Conservation (phyloP, 2,113 vertebrate species). For the Oncorhynchus clarkii region DNA sequence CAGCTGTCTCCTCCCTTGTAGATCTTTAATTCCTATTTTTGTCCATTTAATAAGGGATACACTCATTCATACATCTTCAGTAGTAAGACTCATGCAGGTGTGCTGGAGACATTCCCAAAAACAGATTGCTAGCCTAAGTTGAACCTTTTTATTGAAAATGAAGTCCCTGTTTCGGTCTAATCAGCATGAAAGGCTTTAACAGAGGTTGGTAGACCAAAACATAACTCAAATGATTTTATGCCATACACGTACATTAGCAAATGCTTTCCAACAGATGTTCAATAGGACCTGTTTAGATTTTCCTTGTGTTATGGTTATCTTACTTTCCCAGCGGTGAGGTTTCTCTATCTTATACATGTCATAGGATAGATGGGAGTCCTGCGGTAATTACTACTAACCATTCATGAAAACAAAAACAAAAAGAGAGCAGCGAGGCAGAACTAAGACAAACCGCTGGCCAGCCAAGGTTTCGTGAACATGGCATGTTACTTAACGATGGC, state of each 20-base stretch:
- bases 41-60: not conserved
- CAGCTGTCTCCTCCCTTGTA: not conserved
- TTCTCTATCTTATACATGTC: not conserved
- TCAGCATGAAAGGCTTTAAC: not conserved
- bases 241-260: not conserved
- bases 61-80: not conserved
- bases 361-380: conserved; percentile 1
- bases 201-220: not conserved
- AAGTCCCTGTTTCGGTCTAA: too few relatives aligned
- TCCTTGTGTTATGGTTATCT: not conserved
- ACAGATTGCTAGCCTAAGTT: not conserved
- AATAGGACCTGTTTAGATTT: too few relatives aligned
- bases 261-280: not conserved
- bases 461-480: not conserved
- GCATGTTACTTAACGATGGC: not conserved
- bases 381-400: not conserved
- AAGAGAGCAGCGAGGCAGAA: conserved; percentile 1
- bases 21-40: not conserved
- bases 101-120: not conserved
- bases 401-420: conserved; percentile 12
- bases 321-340: not conserved
- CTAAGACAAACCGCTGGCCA: not conserved
- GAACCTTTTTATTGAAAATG: not conserved
- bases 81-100: not conserved
- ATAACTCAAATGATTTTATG: not conserved